Percentiles rank a stretch among this genome's conserved stretches.
phyloP scores from a whole-genome alignment of 2,113 vertebrate species.

The Arvicanthis niloticus region DNA sequence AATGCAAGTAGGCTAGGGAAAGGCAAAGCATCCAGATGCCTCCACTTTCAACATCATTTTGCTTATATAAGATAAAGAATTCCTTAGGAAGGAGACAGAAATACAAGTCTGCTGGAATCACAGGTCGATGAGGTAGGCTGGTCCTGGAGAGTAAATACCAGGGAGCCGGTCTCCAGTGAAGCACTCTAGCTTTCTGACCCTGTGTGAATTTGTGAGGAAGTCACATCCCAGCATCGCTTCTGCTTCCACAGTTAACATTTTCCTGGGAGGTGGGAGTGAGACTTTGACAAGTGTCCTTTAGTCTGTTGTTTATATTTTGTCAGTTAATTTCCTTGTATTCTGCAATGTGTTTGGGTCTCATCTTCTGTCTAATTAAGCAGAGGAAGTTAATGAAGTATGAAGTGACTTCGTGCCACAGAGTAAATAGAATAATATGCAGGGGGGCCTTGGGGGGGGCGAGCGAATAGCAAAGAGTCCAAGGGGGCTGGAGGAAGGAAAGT shows the following conservation, averaged over 20 bases:
- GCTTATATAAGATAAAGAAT: not conserved
- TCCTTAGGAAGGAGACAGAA: not conserved
- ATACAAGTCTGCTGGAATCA: not conserved
- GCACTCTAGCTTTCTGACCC: fast-evolving
- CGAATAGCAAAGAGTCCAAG: not conserved
- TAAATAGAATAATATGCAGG: conserved; percentile 22
- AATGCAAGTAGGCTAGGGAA: not conserved
- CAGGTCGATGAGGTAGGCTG: not conserved
- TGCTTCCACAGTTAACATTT: not conserved
- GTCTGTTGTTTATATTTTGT: conserved; percentile 50
- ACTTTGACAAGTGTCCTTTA: not conserved
- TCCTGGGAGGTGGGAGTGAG: not conserved
- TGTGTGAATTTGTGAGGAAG: not conserved
- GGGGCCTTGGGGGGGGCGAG: not conserved
- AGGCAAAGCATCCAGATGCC: not conserved
- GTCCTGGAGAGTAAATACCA: not conserved
- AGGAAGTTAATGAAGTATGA: conserved; percentile 84
- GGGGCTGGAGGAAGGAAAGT: not conserved
- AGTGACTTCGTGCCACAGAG: conserved; percentile 69
- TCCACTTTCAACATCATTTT: not conserved
- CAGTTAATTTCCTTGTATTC: conserved; percentile 77
- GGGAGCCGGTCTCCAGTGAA: not conserved
- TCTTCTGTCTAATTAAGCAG: conserved; percentile 82
- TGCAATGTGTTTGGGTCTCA: conserved; percentile 74
- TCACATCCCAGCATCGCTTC: conserved; percentile 30